Evolutionary conservation across 2,113 vertebrate species (phyloP).

Genomic region (Loxodonta africana): DNA sequence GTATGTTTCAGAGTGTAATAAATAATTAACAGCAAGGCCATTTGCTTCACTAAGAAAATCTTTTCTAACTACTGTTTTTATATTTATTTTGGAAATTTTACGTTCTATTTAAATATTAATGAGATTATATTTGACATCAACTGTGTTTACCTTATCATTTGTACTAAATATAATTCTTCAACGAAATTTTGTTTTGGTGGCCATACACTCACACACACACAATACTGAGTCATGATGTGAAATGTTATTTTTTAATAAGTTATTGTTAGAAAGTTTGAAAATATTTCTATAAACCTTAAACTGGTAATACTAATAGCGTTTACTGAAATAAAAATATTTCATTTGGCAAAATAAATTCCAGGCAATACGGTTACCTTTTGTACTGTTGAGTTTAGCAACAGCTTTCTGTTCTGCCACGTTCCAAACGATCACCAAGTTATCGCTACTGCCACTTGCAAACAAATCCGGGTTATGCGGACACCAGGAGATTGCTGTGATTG

Average conservation of each 20-base stretch:
- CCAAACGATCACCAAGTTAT: constrained; percentile 97
- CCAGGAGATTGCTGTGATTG: constrained; percentile 98
- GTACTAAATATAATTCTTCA: neutral
- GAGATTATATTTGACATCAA: neutral
- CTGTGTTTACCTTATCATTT: neutral
- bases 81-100: neutral
- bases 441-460: constrained; percentile 96
- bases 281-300: neutral
- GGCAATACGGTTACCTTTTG: constrained; percentile 92
- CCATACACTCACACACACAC: neutral
- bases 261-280: neutral
- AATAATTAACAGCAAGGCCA: neutral
- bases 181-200: neutral
- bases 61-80: neutral
- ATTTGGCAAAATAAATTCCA: constrained; percentile 38
- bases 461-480: constrained; percentile 96
- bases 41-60: neutral
- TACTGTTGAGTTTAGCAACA: constrained; percentile 94
- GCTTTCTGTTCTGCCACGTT: constrained; percentile 97
- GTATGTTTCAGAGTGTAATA: neutral
- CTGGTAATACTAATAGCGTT: neutral
- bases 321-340: constrained; percentile 30
- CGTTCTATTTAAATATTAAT: neutral
- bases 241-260: neutral
- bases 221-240: neutral